These are phyloP conservation scores for Aromia moschata DNA, from an alignment of 2,888 invertebrate genomes.

Conservation along the genomic window DNA sequence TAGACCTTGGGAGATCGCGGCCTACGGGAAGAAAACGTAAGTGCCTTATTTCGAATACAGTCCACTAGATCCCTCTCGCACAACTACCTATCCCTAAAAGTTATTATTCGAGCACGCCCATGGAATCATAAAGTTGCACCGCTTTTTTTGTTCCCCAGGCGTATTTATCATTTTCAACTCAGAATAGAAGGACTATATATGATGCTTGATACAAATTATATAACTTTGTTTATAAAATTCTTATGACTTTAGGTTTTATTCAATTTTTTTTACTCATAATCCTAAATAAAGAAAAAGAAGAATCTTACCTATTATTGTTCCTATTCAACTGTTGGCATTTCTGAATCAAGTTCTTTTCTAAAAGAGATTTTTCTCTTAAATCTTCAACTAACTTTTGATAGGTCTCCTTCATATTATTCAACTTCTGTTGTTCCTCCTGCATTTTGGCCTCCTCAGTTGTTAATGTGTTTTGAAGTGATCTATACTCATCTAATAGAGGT, in stretches of 20 bases:
- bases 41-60: too few species aligned
- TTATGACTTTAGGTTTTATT: not conserved
- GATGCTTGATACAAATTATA: too few species aligned
- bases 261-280: not conserved
- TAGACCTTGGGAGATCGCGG: too few species aligned
- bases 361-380: conserved; percentile 59
- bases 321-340: conserved; percentile 69
- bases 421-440: conserved; percentile 52
- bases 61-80: too few species aligned
- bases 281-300: not conserved
- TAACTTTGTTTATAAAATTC: not conserved
- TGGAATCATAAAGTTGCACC: too few species aligned
- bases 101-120: too few species aligned
- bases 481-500: conserved; percentile 71
- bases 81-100: too few species aligned
- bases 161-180: too few species aligned
- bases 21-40: too few species aligned
- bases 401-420: conserved; percentile 59
- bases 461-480: conserved; percentile 50
- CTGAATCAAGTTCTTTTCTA: conserved; percentile 61
- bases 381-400: conserved; percentile 54
- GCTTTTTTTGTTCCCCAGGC: too few species aligned
- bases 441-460: conserved; percentile 47
- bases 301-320: conserved; percentile 64
- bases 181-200: too few species aligned